Percentiles rank a stretch among this genome's conserved stretches.
Evolutionary conservation across 2,888 invertebrate species (phyloP).

Genomic region (Tinea trinotella): DNA sequence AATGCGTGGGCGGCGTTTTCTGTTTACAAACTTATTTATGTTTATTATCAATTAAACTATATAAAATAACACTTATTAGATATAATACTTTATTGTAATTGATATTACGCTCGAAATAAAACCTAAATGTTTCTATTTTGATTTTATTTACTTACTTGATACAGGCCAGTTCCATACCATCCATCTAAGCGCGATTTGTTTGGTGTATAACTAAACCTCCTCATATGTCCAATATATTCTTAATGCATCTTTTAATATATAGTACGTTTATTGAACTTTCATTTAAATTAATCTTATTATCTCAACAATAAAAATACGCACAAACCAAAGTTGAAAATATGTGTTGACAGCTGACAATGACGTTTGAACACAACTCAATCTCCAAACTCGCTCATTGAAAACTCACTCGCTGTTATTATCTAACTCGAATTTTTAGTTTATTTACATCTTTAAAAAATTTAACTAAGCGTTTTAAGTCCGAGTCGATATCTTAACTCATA

Average conservation of each 20-base stretch:
- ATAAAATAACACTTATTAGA: neutral
- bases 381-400: too few relatives aligned
- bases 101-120: neutral
- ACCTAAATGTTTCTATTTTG: neutral
- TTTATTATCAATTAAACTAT: neutral
- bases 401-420: too few relatives aligned
- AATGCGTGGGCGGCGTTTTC: neutral
- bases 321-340: neutral
- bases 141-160: conserved; percentile 38
- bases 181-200: conserved; percentile 28
- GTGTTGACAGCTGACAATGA: conserved; percentile 25
- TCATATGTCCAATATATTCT: neutral
- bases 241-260: neutral
- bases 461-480: too few relatives aligned
- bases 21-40: neutral
- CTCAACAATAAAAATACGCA: neutral
- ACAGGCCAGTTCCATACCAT: conserved; percentile 48
- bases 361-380: too few relatives aligned
- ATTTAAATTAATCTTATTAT: neutral
- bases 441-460: too few relatives aligned
- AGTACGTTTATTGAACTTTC: neutral
- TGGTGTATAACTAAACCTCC: neutral
- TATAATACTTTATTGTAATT: neutral
- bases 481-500: too few relatives aligned
- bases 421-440: too few relatives aligned